These are phyloP conservation scores for Drosophila sp. DNA, from an alignment of 1,140 invertebrate genomes.

Conservation along the genomic window DNA sequence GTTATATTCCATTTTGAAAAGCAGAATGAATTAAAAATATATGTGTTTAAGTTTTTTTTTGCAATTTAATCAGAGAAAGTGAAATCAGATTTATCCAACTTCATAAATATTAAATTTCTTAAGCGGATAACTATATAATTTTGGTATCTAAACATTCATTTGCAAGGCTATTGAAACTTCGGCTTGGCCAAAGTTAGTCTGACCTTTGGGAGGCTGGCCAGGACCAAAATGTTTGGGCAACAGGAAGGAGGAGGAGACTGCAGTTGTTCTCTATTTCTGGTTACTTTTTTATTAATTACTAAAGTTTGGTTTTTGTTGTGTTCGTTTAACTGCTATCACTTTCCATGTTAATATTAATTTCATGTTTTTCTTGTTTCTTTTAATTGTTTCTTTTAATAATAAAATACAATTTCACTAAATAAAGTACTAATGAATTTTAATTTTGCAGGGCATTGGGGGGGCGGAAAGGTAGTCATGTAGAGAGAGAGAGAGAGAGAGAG, in stretches of 20 bases:
- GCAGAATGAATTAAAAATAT: too few species aligned
- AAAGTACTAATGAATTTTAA: slow-evolving; percentile 43
- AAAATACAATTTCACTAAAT: slow-evolving; percentile 74
- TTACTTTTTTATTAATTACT: slow-evolving; percentile 53
- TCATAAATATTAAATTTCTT: too few species aligned
- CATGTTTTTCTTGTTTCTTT: slow-evolving; percentile 33
- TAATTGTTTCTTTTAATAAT: slow-evolving; percentile 52
- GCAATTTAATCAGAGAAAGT: too few species aligned
- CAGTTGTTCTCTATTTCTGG: neutral
- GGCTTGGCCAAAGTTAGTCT: slow-evolving; percentile 6
- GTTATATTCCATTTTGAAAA: neutral
- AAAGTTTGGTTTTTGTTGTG: slow-evolving; percentile 49
- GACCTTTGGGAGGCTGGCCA: neutral
- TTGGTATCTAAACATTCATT: neutral
- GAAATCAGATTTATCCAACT: too few species aligned
- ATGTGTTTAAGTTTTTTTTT: too few species aligned
- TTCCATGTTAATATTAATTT: slow-evolving; percentile 62
- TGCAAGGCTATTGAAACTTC: slow-evolving; percentile 1
- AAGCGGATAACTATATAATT: too few species aligned
- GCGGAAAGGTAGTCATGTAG: neutral
- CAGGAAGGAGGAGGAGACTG: neutral
- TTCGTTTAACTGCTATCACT: slow-evolving; percentile 77
- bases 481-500: neutral
- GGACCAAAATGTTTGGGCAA: neutral
- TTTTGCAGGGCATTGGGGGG: slow-evolving; percentile 23